Evolutionary conservation across 1,140 invertebrate genomes (phyloP).

Genomic region (Achroia grisella): DNA sequence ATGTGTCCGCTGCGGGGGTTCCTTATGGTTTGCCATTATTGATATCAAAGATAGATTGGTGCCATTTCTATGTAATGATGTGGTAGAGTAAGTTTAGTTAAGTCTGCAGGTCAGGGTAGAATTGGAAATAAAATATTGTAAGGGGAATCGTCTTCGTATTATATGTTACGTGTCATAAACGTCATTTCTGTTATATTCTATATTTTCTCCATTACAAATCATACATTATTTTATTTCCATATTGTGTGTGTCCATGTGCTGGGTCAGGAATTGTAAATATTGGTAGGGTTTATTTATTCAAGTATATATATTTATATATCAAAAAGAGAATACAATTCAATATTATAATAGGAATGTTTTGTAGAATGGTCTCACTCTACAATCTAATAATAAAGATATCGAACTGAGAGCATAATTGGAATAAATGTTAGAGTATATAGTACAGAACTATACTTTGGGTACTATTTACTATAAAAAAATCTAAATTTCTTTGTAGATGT

Average conservation of each 20-base stretch:
- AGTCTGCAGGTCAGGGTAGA: slow-evolving; percentile 71
- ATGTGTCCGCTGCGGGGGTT: slow-evolving; percentile 59
- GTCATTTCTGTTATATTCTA: slow-evolving; percentile 5
- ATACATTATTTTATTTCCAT: slow-evolving; percentile 63
- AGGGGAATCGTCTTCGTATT: slow-evolving; percentile 42
- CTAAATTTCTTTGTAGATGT: slow-evolving; percentile 69
- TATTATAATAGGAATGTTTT: slow-evolving; percentile 39
- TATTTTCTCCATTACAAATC: slow-evolving; percentile 9
- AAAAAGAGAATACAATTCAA: slow-evolving; percentile 41
- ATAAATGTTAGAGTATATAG: slow-evolving; percentile 64
- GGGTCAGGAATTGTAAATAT: slow-evolving; percentile 69
- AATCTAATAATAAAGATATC: slow-evolving; percentile 36
- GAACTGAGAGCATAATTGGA: slow-evolving; percentile 55
- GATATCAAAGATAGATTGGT: slow-evolving; percentile 74
- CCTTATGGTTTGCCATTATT: slow-evolving; percentile 72
- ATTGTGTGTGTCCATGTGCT: slow-evolving; percentile 70
- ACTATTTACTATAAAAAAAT: slow-evolving; percentile 35
- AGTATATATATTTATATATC: slow-evolving; percentile 25
- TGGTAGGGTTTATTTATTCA: slow-evolving; percentile 67
- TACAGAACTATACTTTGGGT: slow-evolving; percentile 65
- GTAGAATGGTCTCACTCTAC: slow-evolving; percentile 48
- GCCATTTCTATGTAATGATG: slow-evolving; percentile 71
- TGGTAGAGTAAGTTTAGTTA: slow-evolving; percentile 70
- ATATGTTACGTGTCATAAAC: slow-evolving; percentile 29
- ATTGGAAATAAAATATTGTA: slow-evolving; percentile 66